A percentile compares a stretch with the other conserved stretches of the same genome.
These are phyloP conservation scores for Limonius californicus DNA, from an alignment of 1,140 invertebrate species.

Conservation along the genomic window DNA sequence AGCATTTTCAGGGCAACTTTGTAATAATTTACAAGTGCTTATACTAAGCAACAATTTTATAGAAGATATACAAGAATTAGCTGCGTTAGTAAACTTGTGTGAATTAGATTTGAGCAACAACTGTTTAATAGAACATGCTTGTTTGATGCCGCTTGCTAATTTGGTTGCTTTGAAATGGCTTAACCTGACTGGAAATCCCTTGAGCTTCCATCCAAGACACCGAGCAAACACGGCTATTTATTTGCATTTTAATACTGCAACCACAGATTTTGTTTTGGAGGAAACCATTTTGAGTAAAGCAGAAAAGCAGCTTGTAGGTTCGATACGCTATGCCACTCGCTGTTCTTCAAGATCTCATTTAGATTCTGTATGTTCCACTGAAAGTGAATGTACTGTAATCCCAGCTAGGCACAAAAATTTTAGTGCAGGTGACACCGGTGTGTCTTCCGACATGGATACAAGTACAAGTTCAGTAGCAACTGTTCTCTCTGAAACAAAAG, in stretches of 20 bases:
- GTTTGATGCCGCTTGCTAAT: conserved; percentile 53
- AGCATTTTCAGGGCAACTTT: conserved; percentile 49
- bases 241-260: conserved; percentile 54
- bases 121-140: conserved; percentile 57
- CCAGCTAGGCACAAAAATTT: conserved; percentile 4
- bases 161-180: conserved; percentile 53
- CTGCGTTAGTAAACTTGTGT: conserved; percentile 49
- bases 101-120: conserved; percentile 63
- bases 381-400: conserved; percentile 11
- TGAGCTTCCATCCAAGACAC: conserved; percentile 57
- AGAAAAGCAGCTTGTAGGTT: conserved; percentile 51
- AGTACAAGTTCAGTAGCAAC: conserved; percentile 5
- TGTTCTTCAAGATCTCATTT: conserved; percentile 4
- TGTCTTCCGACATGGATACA: neutral
- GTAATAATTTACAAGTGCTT: conserved; percentile 38
- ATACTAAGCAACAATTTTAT: conserved; percentile 45
- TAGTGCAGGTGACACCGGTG: neutral
- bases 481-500: conserved; percentile 2
- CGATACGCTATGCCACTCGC: conserved; percentile 28
- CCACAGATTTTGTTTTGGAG: conserved; percentile 56
- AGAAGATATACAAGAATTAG: conserved; percentile 47
- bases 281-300: conserved; percentile 50
- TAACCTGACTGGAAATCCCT: conserved; percentile 58
- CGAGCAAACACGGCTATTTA: conserved; percentile 53
- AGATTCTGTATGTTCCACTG: neutral